Evolutionary conservation across 2,113 vertebrate species (phyloP), one percentile per base, ranked within the genome.

Genomic region (Setophaga petechia): DNA sequence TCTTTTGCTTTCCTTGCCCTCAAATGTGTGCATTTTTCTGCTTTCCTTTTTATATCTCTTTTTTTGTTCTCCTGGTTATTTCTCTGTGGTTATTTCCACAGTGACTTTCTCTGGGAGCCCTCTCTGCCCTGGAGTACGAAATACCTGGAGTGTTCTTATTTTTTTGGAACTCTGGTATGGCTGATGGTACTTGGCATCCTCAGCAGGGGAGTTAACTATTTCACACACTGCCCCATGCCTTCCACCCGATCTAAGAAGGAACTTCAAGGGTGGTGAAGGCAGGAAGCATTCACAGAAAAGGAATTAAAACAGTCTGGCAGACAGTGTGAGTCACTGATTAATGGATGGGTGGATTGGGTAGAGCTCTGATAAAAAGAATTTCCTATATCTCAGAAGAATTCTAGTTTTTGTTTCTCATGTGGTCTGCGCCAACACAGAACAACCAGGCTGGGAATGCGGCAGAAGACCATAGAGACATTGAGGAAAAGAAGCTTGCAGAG

Each of bases 21-120:
- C 69, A 68, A 59, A 95, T 82, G 52, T 78, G 54, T 57, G 28
- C 52, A 54, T 91, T 78, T 74, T 84, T 43, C 67, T 46, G 30
- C 35, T 76, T 95, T 80, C 12, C n/a, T 88, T 71, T 77, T 49
- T 47, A 12, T 46, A n/a, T 44, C 20, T 62, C 31, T 71, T 49
- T 76, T 61, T 61, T 87, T 3, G 3, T 10, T 82, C 28, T 81
- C 55, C 57, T 75, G 24, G 4, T 35, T 86, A 33, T 67, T 87
- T 73, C 57, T 81, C 35, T 67, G 28, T 74, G 72, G 75, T 88
- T 80, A 86, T 92, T 94, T 93, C 62, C 84, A 94, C 73, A 74
- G 77, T 66, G 68, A 49, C 44, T 62, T 73, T 61, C 35, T 63
- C 51, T 84, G 61, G 67, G 76, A 79, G 66, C 44, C 54, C 68